Evolutionary conservation across 2,888 invertebrate genomes (phyloP).

Genomic region (Hartigia nigra): DNA sequence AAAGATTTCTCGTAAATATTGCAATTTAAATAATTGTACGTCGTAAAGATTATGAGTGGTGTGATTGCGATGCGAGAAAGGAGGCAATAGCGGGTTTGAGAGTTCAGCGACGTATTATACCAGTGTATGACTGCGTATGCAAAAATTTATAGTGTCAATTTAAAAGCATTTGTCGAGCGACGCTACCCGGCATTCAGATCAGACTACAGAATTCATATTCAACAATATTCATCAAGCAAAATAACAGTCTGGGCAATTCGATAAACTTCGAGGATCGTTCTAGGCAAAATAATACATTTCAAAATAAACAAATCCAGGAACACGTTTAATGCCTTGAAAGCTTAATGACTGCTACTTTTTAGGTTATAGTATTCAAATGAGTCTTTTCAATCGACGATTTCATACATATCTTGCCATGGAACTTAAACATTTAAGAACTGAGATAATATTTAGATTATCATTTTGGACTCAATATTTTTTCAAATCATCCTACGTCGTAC

Average conservation of each 20-base stretch:
- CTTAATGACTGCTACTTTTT: not conserved
- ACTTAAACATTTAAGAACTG: not conserved
- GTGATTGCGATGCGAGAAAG: not conserved
- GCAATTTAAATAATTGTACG: conserved; percentile 41
- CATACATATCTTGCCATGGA: too few relatives aligned
- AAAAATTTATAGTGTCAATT: conserved; percentile 35
- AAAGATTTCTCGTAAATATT: conserved; percentile 44
- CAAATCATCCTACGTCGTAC: not conserved
- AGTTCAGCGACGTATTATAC: not conserved
- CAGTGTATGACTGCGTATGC: not conserved
- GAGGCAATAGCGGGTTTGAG: not conserved
- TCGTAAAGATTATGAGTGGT: conserved; percentile 6
- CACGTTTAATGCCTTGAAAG: not conserved
- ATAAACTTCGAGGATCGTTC: not conserved
- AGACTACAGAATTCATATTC: not conserved
- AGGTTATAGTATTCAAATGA: not conserved
- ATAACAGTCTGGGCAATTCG: not conserved
- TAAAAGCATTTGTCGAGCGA: conserved; percentile 45
- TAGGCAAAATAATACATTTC: not conserved
- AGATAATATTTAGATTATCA: not conserved
- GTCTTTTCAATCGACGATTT: not conserved
- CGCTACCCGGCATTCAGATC: not conserved
- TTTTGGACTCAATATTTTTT: not conserved
- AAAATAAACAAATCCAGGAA: not conserved
- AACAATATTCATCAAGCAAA: not conserved